These are phyloP conservation scores for Epinotia bilunana DNA, from an alignment of 2,888 invertebrate species.

Conservation along the genomic window DNA sequence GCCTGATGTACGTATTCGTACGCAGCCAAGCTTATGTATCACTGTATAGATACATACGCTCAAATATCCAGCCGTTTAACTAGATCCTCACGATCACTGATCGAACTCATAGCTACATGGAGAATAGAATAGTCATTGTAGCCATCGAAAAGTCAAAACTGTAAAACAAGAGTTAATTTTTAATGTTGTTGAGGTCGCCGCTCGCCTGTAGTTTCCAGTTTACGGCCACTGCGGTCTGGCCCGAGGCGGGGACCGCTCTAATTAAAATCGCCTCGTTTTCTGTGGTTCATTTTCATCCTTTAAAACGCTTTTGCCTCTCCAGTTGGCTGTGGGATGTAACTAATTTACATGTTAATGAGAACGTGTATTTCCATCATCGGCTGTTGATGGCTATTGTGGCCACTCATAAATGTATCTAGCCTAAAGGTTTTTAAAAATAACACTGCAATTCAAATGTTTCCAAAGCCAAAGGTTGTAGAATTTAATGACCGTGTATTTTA, in stretches of 20 bases:
- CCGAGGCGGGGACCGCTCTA: constrained; percentile 75
- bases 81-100: too few species aligned
- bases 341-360: constrained; percentile 83
- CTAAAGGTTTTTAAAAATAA: background rate
- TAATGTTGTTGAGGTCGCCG: constrained; percentile 54
- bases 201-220: constrained; percentile 60
- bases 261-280: constrained; percentile 81
- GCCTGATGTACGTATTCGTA: too few species aligned
- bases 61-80: too few species aligned
- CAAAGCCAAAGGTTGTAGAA: constrained; percentile 8
- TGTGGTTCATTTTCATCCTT: constrained; percentile 80
- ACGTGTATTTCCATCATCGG: constrained; percentile 54
- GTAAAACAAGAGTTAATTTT: constrained; percentile 62
- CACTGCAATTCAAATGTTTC: background rate
- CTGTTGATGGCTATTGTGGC: constrained; percentile 36
- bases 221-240: constrained; percentile 73
- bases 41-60: too few species aligned
- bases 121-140: constrained; percentile 39
- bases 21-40: too few species aligned
- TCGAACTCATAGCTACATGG: too few species aligned
- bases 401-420: background rate
- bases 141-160: constrained; percentile 54
- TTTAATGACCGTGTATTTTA: constrained; percentile 19
- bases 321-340: constrained; percentile 72
- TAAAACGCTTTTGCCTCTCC: constrained; percentile 76